Base-by-base conservation (phyloP, 2,113 vertebrate genomes). In the Barbus barbus region DNA sequence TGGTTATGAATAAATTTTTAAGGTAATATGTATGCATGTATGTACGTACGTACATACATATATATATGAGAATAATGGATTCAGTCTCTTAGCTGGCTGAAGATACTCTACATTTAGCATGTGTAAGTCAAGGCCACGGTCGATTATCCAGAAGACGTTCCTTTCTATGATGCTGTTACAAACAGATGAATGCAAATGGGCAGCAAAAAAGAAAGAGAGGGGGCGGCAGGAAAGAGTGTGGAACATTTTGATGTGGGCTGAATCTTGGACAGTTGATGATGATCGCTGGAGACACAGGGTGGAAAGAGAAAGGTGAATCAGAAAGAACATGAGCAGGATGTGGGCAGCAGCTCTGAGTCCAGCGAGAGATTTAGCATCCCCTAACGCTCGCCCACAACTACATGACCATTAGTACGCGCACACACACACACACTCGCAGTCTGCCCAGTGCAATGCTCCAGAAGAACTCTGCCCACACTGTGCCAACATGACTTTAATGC, bases 121-220 rank as follows among this genome's bases (percentile, higher is more conserved):
- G 72, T 11, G 13, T 9, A 53, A 26, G 14, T 53, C 73, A 71
- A 38, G 33, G 67, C 33, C 67, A n/a, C 38, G 33, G 38, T 33
- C 4, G 12, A 5, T 28, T 74, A 26, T n/a, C 38, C 9, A 74
- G 72, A 77, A 28, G 12, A 38, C 31, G 8, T 77, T 31, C n/a
- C 26, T 76, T 31, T 33, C 28, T 76, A 7, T 31, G 48, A 33
- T 58, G 51, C 28, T 1, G 48, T 33, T 38, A 58, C 22, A 58
- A 78, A 78, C 33, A 78, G 51, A 58, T 24, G 11, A 24, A 78
- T 88, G 90, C 89, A 87, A 86, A 85, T 77, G 67, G 65, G 79
- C 67, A 69, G 13, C 44, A 24, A 36, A 53, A 41, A 58, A 82
- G 85, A 74, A 81, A 84, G 81, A n/a, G 67, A 26, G 61, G 38